These are phyloP conservation scores for Sphaerophoria rueppellii DNA, from an alignment of 2,888 invertebrate species.

Conservation along the genomic window DNA sequence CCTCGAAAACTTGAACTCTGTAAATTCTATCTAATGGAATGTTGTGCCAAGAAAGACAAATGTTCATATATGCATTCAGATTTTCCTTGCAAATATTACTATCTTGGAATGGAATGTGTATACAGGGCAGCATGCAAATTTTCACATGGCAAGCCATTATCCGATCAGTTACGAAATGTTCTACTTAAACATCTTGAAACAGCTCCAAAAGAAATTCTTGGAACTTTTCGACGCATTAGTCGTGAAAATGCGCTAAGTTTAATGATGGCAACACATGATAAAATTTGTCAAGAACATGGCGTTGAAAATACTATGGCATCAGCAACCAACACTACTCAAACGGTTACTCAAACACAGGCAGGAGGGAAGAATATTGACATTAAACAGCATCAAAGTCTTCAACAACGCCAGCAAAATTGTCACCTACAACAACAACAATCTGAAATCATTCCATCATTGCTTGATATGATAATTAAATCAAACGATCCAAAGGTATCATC, in stretches of 20 bases:
- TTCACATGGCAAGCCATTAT: slow-evolving; percentile 94
- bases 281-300: slow-evolving; percentile 82
- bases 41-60: slow-evolving; percentile 96
- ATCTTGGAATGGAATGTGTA: slow-evolving; percentile 94
- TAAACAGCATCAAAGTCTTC: slow-evolving; percentile 60
- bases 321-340: slow-evolving; percentile 50
- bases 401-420: slow-evolving; percentile 45
- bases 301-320: slow-evolving; percentile 78
- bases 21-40: slow-evolving; percentile 97
- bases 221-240: slow-evolving; percentile 93
- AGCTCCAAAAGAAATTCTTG: slow-evolving; percentile 94
- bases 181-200: slow-evolving; percentile 91
- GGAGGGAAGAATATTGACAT: slow-evolving; percentile 67
- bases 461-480: slow-evolving; percentile 80
- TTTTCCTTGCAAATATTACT: slow-evolving; percentile 98
- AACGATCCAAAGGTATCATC: slow-evolving; percentile 63
- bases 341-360: slow-evolving; percentile 64
- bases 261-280: slow-evolving; percentile 83
- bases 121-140: slow-evolving; percentile 95
- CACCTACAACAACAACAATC: slow-evolving; percentile 46
- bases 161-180: slow-evolving; percentile 88
- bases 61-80: slow-evolving; percentile 98
- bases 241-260: slow-evolving; percentile 87
- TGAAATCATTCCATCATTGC: slow-evolving; percentile 79
- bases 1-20: slow-evolving; percentile 96